Base-by-base conservation (phyloP, 2,888 invertebrate genomes). In the Patella caerulea region DNA sequence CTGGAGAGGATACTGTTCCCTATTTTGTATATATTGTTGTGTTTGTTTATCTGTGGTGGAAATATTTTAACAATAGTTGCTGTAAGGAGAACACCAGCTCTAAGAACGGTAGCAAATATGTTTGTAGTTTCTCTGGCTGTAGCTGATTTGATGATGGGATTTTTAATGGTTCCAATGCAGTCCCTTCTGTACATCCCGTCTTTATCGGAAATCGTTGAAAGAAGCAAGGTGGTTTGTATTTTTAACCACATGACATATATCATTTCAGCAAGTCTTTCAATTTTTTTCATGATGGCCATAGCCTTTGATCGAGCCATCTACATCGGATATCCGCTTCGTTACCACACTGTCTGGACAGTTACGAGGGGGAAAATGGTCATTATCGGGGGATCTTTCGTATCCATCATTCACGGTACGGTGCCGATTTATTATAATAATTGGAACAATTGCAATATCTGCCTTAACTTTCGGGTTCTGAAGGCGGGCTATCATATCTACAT, bases 81-180 rank as follows among this genome's bases (percentile, higher is more conserved):
- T 3, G 74, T 81, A 52, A 52, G 59, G 53, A 75, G 69, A 65
- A 80, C 74, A 70, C 75, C 76, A 17, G 45, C 34, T 15, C 74
- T 83, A 12, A 74, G 74, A 59, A 83, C 81, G 4, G 74, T 78
- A 24, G 76, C 83, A 19, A 83, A 81, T 72, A 77, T 81, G 74
- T 83, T 80, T 76, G 80, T 83, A 15, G 79, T 76, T 0, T 79
- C 80, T 14, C 55, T 83, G 56, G 83, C 83, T 34, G 34, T 34
- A 34, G 34, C 34, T 34, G 34, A 34, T 34, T 34, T 34, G 34
- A 34, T 34, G 34, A 34, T 34, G 34, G 34, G 34, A 7, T 34
- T 34, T 5, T 34, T 34, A 34, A 34, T 34, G 45, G 9, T 45
- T 4, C 45, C 45, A 7, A 45, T 45, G 45, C 45, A 45, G 45